Evolutionary conservation across 2,797 vertebrate genomes (phyloP), one percentile per base, ranked within the genome.

Genomic region (Semaprochilodus insignis): DNA sequence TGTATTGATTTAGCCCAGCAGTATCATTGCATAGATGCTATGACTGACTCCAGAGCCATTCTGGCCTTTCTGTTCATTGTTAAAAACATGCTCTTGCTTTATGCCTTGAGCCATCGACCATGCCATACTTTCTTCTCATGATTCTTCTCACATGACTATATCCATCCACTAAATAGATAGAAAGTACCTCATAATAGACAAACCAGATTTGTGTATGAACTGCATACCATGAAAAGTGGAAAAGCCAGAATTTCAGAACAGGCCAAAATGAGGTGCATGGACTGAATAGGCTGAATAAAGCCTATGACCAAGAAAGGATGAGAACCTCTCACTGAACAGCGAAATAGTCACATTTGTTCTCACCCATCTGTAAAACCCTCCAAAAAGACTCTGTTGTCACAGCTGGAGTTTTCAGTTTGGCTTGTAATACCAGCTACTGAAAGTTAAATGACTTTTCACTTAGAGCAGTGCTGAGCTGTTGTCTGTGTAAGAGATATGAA

Each of bases 1-100:
- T 16, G 66, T 70, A 86, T 90, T 87, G 86, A 87, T 89, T 57
- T 67, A 40, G 40, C 23, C 52, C 78, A 78, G 84, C 80, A 36
- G 60, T 62, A 62, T 55, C 21, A 73, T n/a, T 44, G 63, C 17
- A n/a, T 74, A 40, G 48, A 36, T 74, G 73, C 48, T 82, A 60
- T 51, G 63, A 78, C 62, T 74, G 60, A 69, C 48, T 83, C 54
- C 17, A 48, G 55, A 44, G 73, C 71, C 31, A 31, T 31, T 31
- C 31, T 69, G 63, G 8, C 66, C n/a, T 14, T 80, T 80, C 17
- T 67, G 36, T 69, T 71, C 31, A 67, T 72, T 80, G 36, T 77
- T 82, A 36, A 75, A 51, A 75, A 31, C 21, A 7, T 60, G 13
- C 8, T 71, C 27, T 54, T 51, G 51, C 44, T 80, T 57, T 54